Evolutionary conservation across 2,888 invertebrate genomes (phyloP).

Genomic region (Xylophagus ater): DNA sequence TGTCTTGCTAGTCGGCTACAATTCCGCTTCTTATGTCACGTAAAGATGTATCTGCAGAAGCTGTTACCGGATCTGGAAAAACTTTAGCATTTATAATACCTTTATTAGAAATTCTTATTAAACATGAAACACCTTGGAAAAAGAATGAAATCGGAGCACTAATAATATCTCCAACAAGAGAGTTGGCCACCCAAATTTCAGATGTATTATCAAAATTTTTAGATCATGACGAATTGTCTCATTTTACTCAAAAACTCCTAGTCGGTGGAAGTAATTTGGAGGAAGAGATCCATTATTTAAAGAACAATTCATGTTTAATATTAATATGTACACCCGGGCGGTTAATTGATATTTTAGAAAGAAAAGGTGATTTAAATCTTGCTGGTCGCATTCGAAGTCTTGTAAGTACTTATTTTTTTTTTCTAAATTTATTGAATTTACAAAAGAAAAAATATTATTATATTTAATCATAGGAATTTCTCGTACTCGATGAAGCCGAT

Average conservation of each 20-base stretch:
- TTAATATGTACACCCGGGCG: slow-evolving; percentile 92
- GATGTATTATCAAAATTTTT: slow-evolving; percentile 49
- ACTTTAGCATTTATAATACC: slow-evolving; percentile 94
- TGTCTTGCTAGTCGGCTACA: slow-evolving; percentile 60
- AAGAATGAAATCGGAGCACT: slow-evolving; percentile 74
- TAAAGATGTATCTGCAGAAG: slow-evolving; percentile 96
- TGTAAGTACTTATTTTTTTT: slow-evolving; percentile 41
- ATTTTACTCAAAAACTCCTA: slow-evolving; percentile 49
- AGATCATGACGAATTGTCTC: slow-evolving; percentile 40
- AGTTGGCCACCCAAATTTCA: slow-evolving; percentile 82
- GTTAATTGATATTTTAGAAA: slow-evolving; percentile 71
- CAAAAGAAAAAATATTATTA: too few species aligned
- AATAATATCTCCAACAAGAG: slow-evolving; percentile 90
- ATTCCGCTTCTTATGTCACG: slow-evolving; percentile 79
- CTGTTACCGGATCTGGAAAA: slow-evolving; percentile 97
- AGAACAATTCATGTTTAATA: slow-evolving; percentile 65
- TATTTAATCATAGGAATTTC: too few species aligned
- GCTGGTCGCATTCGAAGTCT: slow-evolving; percentile 63
- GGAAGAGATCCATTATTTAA: slow-evolving; percentile 59
- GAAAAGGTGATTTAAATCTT: slow-evolving; percentile 58
- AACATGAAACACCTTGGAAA: slow-evolving; percentile 51
- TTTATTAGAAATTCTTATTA: slow-evolving; percentile 68
- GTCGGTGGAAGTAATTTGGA: slow-evolving; percentile 76
- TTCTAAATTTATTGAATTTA: too few species aligned
- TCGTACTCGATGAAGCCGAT: slow-evolving; percentile 96